Evolutionary conservation across 2,888 invertebrate species (phyloP).

Genomic region (Euclidia mi): DNA sequence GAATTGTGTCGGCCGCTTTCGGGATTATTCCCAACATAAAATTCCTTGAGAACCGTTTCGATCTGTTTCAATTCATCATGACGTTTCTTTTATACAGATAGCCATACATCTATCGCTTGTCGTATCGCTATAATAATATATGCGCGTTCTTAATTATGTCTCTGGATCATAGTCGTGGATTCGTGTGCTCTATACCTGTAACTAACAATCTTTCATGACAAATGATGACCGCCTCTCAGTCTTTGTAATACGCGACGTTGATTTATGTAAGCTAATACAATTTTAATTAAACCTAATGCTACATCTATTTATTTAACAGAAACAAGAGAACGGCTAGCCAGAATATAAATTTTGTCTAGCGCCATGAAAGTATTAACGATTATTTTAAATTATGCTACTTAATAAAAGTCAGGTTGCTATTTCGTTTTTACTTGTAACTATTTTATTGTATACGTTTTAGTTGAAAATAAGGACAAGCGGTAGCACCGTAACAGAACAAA

Average conservation of each 20-base stretch:
- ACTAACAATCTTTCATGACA: constrained; percentile 15
- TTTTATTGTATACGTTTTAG: too few species aligned
- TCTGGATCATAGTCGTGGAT: neutral
- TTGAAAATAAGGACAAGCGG: too few species aligned
- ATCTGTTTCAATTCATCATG: constrained; percentile 85
- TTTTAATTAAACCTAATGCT: constrained; percentile 20
- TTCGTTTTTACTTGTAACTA: too few species aligned
- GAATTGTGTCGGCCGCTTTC: constrained; percentile 88
- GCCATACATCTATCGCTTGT: constrained; percentile 20
- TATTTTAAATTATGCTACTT: too few species aligned
- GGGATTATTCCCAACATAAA: constrained; percentile 87
- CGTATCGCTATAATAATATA: constrained; percentile 13
- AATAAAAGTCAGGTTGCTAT: too few species aligned
- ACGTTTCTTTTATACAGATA: constrained; percentile 63
- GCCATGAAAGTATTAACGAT: neutral
- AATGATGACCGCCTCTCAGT: constrained; percentile 12
- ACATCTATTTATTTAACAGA: neutral
- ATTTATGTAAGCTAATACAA: constrained; percentile 21
- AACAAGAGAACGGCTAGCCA: neutral
- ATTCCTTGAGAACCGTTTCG: constrained; percentile 84
- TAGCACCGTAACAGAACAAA: too few species aligned
- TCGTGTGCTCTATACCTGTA: constrained; percentile 3
- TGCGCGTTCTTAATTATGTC: constrained; percentile 6
- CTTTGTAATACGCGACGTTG: constrained; percentile 23
- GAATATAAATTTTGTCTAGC: neutral